Percentiles rank a stretch among this genome's conserved stretches.
Evolutionary conservation across 1,140 invertebrate species (phyloP).

Genomic region (Penaeus indicus): DNA sequence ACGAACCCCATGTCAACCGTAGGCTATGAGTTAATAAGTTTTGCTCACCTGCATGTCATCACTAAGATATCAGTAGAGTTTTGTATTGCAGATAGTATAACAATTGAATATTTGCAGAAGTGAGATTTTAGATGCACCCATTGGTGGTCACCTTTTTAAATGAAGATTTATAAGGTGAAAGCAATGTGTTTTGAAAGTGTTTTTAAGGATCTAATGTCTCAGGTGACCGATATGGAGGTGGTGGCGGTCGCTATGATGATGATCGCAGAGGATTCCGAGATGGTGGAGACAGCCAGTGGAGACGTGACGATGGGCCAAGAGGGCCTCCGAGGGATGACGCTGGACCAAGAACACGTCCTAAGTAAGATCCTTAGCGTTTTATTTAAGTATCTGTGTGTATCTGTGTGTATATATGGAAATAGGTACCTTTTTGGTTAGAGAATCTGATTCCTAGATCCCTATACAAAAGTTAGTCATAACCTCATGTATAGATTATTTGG

Average conservation of each 20-base stretch:
- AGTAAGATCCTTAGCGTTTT: neutral
- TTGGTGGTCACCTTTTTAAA: neutral
- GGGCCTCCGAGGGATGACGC: neutral
- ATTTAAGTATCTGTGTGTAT: neutral
- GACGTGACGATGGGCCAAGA: neutral
- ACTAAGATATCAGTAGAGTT: no score
- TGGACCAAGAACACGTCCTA: conserved; percentile 7
- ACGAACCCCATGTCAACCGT: no score
- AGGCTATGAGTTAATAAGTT: no score
- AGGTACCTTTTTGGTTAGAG: no score
- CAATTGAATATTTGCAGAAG: no score
- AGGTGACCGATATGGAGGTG: conserved; percentile 23
- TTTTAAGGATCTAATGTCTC: neutral
- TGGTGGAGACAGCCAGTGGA: neutral
- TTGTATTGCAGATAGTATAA: no score
- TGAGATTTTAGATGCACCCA: no score
- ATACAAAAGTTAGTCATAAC: no score
- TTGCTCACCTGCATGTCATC: no score
- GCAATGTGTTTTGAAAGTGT: neutral
- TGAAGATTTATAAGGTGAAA: no score
- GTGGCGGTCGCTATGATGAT: conserved; percentile 16
- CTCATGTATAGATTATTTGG: no score
- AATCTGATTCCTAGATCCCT: no score
- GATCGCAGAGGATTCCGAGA: neutral
- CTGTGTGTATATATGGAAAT: neutral